Evolutionary conservation across 2,113 vertebrate species (phyloP), one percentile per base, ranked within the genome.

Genomic region (Scolopax mira): DNA sequence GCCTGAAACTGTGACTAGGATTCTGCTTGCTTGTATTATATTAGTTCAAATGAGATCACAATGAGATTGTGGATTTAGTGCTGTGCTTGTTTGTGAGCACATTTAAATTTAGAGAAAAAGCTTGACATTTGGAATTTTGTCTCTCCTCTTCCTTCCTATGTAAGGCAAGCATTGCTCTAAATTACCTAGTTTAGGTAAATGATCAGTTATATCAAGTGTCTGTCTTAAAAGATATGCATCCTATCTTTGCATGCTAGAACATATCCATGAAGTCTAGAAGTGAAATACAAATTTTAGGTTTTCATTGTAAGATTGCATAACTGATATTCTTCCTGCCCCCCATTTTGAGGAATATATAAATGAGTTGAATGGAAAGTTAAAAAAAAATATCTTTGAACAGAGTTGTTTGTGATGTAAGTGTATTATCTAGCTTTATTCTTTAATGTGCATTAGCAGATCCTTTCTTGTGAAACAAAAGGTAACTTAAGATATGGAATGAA

Each of bases 341-440:
- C 58, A 41, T 75, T 92, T 74, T 85, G 64, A 74, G 41, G 39
- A 89, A 66, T 85, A 64, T 82, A 65, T 93, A 90, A 86, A 85
- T 61, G 30, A 94, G 27, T 79, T 80, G 58, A 79, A 93, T 89
- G 24, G 22, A 74, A 86, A 79, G 58, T 31, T 31, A 17, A 51
- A 91, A 90, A 91, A 66, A 31, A 11, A 21, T 7, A 55, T 55
- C 28, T 65, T 82, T 74, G 19, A 85, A 91, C 46, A 83, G 25
- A 30, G 24, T 82, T 75, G 41, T 88, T 96, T 95, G 52, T 1
- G 0, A 85, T 79, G 4, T 39, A 92, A 81, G 44, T 86, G 51
- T 95, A 49, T 84, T 41, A 61, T 60, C 72, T 95, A 84, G 62
- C 74, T 97, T 95, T 95, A 96, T 91, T 96, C 83, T 88, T 95